Conservation (phyloP, 2,113 vertebrate genomes). For the Struthio camelus region DNA sequence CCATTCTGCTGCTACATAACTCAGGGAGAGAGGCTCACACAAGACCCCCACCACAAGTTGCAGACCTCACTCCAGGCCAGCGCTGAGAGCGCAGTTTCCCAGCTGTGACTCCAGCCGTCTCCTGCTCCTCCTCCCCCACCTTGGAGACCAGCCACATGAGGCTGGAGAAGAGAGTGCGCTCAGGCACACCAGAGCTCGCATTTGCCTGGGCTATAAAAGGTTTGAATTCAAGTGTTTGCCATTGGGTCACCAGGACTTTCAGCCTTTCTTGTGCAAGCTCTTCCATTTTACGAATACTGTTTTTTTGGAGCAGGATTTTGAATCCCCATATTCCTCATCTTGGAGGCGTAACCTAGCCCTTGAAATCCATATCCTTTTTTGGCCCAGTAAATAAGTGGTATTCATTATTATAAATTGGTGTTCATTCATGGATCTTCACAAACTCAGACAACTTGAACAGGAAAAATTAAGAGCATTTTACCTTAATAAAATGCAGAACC, state of each 20-base stretch:
- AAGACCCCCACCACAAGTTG: rapidly evolving
- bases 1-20: background rate
- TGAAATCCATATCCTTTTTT: background rate
- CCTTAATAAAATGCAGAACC: background rate
- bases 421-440: background rate
- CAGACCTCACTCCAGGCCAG: background rate
- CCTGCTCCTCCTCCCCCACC: background rate
- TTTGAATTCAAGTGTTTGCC: background rate
- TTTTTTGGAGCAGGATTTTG: background rate
- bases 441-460: background rate
- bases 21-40: background rate
- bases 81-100: background rate
- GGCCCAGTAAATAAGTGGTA: background rate
- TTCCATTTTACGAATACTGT: background rate
- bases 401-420: background rate
- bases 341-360: too few relatives aligned
- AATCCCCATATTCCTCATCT: background rate
- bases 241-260: background rate
- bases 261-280: background rate
- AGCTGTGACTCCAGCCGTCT: background rate
- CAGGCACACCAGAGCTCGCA: rapidly evolving
- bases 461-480: background rate
- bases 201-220: background rate
- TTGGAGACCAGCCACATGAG: background rate
- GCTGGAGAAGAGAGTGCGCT: background rate